These are phyloP conservation scores for Hirudo medicinalis DNA, from an alignment of 1,140 invertebrate genomes.

Conservation along the genomic window DNA sequence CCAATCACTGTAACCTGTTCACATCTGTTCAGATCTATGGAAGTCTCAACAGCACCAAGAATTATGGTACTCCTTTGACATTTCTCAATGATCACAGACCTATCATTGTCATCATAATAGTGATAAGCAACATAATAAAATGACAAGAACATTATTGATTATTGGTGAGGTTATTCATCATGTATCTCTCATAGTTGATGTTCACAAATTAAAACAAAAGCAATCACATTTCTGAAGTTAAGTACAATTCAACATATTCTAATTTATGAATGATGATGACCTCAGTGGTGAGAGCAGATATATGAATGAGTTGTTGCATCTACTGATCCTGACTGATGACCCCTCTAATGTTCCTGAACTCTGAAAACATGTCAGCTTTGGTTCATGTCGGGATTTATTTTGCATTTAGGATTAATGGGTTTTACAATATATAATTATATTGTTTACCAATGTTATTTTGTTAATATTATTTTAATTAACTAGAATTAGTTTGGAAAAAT, in stretches of 20 bases:
- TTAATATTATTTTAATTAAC: too few species aligned
- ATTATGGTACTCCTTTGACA: constrained; percentile 39
- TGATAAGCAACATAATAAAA: not conserved
- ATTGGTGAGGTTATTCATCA: too few species aligned
- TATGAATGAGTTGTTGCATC: constrained; percentile 38
- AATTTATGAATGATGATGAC: constrained; percentile 17
- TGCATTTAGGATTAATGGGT: too few species aligned
- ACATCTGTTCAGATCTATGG: constrained; percentile 37
- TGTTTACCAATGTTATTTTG: too few species aligned
- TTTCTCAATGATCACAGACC: constrained; percentile 40
- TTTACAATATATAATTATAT: too few species aligned
- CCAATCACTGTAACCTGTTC: constrained; percentile 37
- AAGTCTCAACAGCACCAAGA: constrained; percentile 38
- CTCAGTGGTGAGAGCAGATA: constrained; percentile 40
- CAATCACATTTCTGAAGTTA: too few species aligned
- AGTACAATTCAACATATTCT: too few species aligned
- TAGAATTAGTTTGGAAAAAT: too few species aligned
- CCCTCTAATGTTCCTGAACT: constrained; percentile 37
- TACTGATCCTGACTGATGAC: constrained; percentile 38
- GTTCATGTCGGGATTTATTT: too few species aligned
- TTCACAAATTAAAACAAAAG: too few species aligned
- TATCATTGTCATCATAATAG: constrained; percentile 17
- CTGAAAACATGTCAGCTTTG: constrained; percentile 23
- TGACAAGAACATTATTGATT: too few species aligned
- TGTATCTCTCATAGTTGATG: too few species aligned